Percentiles rank a stretch among this genome's conserved stretches.
Conservation (phyloP, 2,888 invertebrate genomes). For the Apotomis turbidana region DNA sequence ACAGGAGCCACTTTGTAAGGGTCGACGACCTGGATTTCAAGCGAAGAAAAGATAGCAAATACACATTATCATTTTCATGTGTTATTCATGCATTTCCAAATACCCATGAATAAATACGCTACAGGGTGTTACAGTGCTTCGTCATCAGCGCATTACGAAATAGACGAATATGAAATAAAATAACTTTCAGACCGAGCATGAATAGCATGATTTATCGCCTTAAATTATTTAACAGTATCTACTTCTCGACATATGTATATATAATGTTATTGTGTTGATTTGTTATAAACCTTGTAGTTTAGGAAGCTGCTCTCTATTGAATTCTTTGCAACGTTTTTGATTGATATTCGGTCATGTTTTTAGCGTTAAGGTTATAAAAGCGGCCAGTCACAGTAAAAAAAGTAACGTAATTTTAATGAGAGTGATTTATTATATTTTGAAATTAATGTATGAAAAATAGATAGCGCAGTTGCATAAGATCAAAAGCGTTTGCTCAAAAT, state of each 20-base stretch:
- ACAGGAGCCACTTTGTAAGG: slow-evolving; percentile 19
- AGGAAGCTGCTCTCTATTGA: too few species aligned
- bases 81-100: slow-evolving; percentile 48
- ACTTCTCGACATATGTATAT: not conserved
- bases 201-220: slow-evolving; percentile 9
- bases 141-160: slow-evolving; percentile 35
- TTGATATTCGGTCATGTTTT: too few species aligned
- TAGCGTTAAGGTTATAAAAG: too few species aligned
- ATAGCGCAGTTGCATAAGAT: too few species aligned
- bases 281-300: too few species aligned
- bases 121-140: slow-evolving; percentile 36
- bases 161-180: slow-evolving; percentile 34
- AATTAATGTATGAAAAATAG: too few species aligned
- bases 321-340: too few species aligned
- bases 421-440: too few species aligned
- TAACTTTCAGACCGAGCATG: slow-evolving; percentile 24
- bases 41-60: slow-evolving; percentile 43
- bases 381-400: too few species aligned
- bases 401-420: too few species aligned
- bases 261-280: too few species aligned
- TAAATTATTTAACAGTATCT: slow-evolving; percentile 1
- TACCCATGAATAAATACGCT: slow-evolving; percentile 46
- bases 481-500: too few species aligned
- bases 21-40: slow-evolving; percentile 38
- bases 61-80: slow-evolving; percentile 47